Evolutionary conservation across 1,140 invertebrate species (phyloP), one percentile per base, ranked within the genome.

Genomic region (Diabrotica virgifera): DNA sequence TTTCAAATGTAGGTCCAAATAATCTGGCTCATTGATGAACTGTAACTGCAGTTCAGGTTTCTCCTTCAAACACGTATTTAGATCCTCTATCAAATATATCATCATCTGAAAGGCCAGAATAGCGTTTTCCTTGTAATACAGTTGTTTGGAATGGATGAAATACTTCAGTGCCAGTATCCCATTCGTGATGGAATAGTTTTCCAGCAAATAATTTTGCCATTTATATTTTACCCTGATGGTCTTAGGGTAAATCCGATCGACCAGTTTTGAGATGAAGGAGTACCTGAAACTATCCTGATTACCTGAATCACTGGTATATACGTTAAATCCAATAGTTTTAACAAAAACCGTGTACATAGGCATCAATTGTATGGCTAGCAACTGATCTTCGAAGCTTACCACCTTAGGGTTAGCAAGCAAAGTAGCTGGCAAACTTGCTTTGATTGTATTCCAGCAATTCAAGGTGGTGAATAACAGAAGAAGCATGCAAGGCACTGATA

Each of bases 71-170:
- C 59, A 24, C 35, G 50, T 8, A 13, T 78, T 70, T 55, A 83
- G 87, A 70, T 88, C 86, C 64, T 87, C 86, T 0, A 91, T 73
- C 0, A 84, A 81, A 72, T 90, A 87, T 51, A 86, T 86, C 56
- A 90, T 75, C 0, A 83, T 82, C 80, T 91, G 89, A 67, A 90
- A 90, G 14, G 86, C 80, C n/a, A 87, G 82, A 9, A 90, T 85
- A 0, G 88, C 89, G 68, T 86, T 82, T 54, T 87, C 86, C 72
- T 87, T 80, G 56, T 82, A 80, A 36, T 85, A 75, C 62, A 83
- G 79, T 51, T 74, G 67, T 14, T 71, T 68, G 10, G 66, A 70
- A 63, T 83, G 80, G 62, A 84, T 82, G 56, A 86, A 66, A 54
- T 81, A 80, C 11, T 84, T 78, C 13, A 85, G 72, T 59, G 83